Percentiles rank a stretch among this genome's conserved stretches.
Evolutionary conservation across 2,888 invertebrate genomes (phyloP).

Genomic region (Calephelis perditalis): DNA sequence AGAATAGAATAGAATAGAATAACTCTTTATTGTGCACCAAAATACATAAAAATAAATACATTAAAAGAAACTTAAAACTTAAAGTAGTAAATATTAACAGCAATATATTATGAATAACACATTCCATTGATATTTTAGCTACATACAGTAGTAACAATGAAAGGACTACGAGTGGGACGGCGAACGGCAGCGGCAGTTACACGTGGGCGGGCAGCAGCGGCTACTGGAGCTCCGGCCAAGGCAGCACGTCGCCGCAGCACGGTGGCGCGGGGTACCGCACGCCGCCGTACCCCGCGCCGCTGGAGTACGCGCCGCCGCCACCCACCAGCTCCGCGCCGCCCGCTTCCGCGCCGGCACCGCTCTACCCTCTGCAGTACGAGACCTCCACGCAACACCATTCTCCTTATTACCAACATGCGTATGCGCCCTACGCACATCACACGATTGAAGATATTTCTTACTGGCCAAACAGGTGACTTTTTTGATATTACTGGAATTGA

Average conservation of each 20-base stretch:
- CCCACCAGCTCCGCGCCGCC: constrained; percentile 50
- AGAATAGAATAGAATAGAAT: no score
- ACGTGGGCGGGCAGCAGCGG: constrained; percentile 64
- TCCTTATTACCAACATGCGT: constrained; percentile 69
- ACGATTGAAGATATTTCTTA: constrained; percentile 71
- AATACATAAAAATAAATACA: no score
- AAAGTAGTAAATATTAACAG: no score
- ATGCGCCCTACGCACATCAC: constrained; percentile 69
- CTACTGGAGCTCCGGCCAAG: constrained; percentile 63
- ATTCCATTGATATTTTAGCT: constrained; percentile 37
- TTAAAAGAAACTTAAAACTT: no score
- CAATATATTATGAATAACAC: no score
- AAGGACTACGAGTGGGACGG: constrained; percentile 46
- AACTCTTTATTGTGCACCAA: no score
- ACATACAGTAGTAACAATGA: constrained; percentile 57
- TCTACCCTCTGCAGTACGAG: constrained; percentile 68
- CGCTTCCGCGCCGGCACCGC: constrained; percentile 52
- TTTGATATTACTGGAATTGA: no score
- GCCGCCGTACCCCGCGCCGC: constrained; percentile 64
- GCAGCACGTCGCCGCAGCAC: constrained; percentile 60
- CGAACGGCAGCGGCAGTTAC: constrained; percentile 58
- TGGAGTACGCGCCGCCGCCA: constrained; percentile 60
- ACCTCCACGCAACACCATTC: constrained; percentile 62
- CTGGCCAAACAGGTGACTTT: constrained; percentile 64
- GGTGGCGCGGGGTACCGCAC: constrained; percentile 63